Percentiles rank a stretch among this genome's conserved stretches.
Conservation (phyloP, 2,113 vertebrate genomes). For the Larimichthys crocea region DNA sequence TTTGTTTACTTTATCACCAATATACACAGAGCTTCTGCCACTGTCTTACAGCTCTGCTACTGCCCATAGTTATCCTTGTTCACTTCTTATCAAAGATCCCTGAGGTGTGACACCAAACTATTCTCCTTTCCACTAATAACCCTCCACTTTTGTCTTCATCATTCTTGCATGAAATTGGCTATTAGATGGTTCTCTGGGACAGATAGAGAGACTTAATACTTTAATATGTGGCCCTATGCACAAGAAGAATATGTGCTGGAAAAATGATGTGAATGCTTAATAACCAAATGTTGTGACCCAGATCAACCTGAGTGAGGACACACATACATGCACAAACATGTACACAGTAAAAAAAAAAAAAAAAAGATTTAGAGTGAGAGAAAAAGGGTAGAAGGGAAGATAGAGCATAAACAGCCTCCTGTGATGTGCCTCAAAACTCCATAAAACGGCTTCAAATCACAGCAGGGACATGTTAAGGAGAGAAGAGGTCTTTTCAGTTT, state of each 20-base stretch:
- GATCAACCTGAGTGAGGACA: constrained; percentile 5
- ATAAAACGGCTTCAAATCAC: constrained; percentile 64
- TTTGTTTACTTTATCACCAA: constrained; percentile 64
- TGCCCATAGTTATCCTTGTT: constrained; percentile 60
- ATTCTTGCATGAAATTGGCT: constrained; percentile 84
- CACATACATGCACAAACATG: neutral
- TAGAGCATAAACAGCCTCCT: constrained; percentile 42
- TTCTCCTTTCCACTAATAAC: constrained; percentile 73
- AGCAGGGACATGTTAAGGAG: constrained; percentile 53
- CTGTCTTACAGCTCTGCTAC: constrained; percentile 36
- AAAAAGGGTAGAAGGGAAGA: constrained; percentile 7
- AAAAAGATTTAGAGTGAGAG: neutral
- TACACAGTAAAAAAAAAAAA: rapidly evolving
- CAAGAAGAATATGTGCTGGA: constrained; percentile 43
- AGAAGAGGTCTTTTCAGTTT: constrained; percentile 58
- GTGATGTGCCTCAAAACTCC: constrained; percentile 64
- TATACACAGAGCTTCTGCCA: constrained; percentile 34
- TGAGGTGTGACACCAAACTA: constrained; percentile 76
- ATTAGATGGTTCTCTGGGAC: constrained; percentile 73
- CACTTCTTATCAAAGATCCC: constrained; percentile 70
- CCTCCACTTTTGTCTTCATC: constrained; percentile 74
- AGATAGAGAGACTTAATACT: constrained; percentile 61
- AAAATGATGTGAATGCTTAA: constrained; percentile 45
- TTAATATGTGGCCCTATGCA: constrained; percentile 45
- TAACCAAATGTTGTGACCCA: constrained; percentile 14